These are phyloP conservation scores for Stenichneumon culpator DNA, from an alignment of 2,888 invertebrate genomes.

Conservation along the genomic window DNA sequence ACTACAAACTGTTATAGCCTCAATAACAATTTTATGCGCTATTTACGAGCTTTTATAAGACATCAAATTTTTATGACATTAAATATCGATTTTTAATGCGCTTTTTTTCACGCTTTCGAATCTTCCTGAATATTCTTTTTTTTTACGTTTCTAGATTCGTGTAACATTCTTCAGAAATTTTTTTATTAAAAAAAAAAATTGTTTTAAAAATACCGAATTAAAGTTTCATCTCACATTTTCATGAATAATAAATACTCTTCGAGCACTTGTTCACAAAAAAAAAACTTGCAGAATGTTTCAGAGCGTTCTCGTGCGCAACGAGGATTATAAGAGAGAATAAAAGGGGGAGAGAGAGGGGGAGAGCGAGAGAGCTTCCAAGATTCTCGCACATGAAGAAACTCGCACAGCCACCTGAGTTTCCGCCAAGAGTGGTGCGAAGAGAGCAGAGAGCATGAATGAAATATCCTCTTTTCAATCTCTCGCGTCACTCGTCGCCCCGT, in stretches of 20 bases:
- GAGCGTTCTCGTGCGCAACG: slow-evolving; percentile 18
- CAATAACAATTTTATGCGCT: too few species aligned
- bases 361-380: slow-evolving; percentile 12
- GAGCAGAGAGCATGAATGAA: slow-evolving; percentile 52
- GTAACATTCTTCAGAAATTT: too few species aligned
- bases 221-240: background rate
- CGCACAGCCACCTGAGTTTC: slow-evolving; percentile 8
- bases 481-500: slow-evolving; percentile 66
- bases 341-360: background rate
- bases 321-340: slow-evolving; percentile 45
- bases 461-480: slow-evolving; percentile 69
- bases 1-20: too few species aligned
- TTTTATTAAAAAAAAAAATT: too few species aligned
- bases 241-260: slow-evolving; percentile 7
- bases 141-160: too few species aligned
- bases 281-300: background rate
- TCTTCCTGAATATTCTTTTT: too few species aligned
- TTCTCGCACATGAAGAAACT: slow-evolving; percentile 60
- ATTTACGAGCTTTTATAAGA: too few species aligned
- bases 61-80: too few species aligned
- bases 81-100: too few species aligned
- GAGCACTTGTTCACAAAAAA: background rate
- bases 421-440: slow-evolving; percentile 36
- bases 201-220: background rate
- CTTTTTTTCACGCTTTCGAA: too few species aligned